Base-by-base conservation (phyloP, 2,113 vertebrate genomes). In the Pelmatolapia mariae region DNA sequence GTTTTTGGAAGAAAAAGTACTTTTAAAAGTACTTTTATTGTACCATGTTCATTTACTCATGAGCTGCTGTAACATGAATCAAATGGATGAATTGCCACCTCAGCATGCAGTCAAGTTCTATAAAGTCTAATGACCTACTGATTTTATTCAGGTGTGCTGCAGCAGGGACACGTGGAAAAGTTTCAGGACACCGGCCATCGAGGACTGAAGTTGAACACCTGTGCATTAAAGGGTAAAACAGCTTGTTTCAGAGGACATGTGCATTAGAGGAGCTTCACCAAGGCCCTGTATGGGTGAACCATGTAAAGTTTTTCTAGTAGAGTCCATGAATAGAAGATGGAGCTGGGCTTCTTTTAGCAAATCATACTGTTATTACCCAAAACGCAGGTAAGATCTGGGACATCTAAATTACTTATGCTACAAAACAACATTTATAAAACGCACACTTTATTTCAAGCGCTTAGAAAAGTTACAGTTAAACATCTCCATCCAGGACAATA, bases 381-480 rank as follows among this genome's bases (percentile, higher is more conserved):
- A 66, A 66, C 2, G 10, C 9, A 29, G 71, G 26, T 50, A 78
- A 43, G 5, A 54, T 9, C 19, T 33, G 33, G 31, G 68, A 73
- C 13, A 45, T 24, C 68, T 7, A 68, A 86, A 56, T 18, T 0
- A 36, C 57, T 33, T 43, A 26, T 68, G 36, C 8, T 19, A 8
- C 10, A 38, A 82, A 79, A 66, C 19, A 38, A 78, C 50, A 56
- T 53, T 8, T 91, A 87, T 78, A 87, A 93, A 93, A 93, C 10
- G 82, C 81, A 92, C 56, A 93, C 43, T 95, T 95, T 94, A 95
- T 93, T 94, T 87, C 84, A 96, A 95, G 87, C 82, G 88, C 87
- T 94, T 96, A 95, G 84, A 95, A 95, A 95, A 94, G 85, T 86
- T 90, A 94, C 92, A 94, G 22, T 91, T 84, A 91, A 90, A 89